Conservation (phyloP, 2,797 vertebrate genomes). For the Gymnothorax reevesii region DNA sequence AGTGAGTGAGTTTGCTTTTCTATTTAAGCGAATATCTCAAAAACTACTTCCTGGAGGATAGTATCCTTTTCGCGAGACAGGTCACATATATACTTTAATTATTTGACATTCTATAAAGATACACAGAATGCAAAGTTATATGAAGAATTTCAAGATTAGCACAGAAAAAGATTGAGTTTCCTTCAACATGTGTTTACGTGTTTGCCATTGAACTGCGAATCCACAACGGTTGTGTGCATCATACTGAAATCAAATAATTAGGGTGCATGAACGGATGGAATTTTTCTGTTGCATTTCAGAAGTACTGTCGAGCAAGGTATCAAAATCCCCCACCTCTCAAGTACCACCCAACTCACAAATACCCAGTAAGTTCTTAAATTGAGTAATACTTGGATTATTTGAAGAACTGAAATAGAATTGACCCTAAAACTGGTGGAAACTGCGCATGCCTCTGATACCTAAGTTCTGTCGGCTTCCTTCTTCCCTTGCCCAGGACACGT, state of each 20-base stretch:
- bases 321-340: slow-evolving; percentile 32
- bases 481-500: slow-evolving; percentile 70
- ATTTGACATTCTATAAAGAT: not conserved
- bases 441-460: not conserved
- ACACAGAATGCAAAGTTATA: not conserved
- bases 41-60: too few species aligned
- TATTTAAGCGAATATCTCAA: too few species aligned
- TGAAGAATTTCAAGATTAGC: not conserved
- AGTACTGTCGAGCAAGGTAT: slow-evolving; percentile 23
- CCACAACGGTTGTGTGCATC: not conserved
- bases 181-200: not conserved
- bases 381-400: not conserved
- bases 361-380: slow-evolving; percentile 62
- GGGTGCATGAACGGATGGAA: not conserved
- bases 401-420: not conserved
- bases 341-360: slow-evolving; percentile 44
- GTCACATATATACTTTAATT: too few species aligned
- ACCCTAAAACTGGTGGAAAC: not conserved
- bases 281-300: slow-evolving; percentile 16
- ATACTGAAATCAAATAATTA: not conserved
- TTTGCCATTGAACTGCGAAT: not conserved
- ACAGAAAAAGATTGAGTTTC: not conserved
- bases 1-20: too few species aligned
- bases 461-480: not conserved
- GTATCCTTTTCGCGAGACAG: too few species aligned